phyloP scores from a whole-genome alignment of 2,888 invertebrate species.

The Gymnocheta viridis region DNA sequence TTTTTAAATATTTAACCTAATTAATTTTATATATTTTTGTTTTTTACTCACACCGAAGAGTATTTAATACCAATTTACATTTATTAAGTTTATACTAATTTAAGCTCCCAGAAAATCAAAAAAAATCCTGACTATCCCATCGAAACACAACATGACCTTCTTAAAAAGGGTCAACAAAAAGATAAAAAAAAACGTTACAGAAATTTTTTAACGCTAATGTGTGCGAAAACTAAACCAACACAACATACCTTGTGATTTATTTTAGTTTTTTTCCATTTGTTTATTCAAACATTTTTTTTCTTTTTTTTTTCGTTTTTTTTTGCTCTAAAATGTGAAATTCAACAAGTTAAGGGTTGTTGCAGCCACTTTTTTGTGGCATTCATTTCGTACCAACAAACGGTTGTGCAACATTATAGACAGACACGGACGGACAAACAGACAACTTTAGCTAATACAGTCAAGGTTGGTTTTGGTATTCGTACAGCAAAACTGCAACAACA shows the following conservation, averaged over 20 bases:
- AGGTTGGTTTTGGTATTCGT: slow-evolving; percentile 56
- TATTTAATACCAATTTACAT: neutral
- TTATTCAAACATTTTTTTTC: slow-evolving; percentile 25
- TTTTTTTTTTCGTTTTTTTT: slow-evolving; percentile 27
- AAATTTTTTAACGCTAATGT: slow-evolving; percentile 62
- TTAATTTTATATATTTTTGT: neutral
- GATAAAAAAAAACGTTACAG: slow-evolving; percentile 38
- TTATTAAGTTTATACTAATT: neutral
- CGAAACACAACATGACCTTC: slow-evolving; percentile 57
- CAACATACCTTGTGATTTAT: slow-evolving; percentile 59
- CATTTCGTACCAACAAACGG: slow-evolving; percentile 49
- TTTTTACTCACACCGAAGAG: neutral
- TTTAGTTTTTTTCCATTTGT: slow-evolving; percentile 41
- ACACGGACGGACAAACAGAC: slow-evolving; percentile 30
- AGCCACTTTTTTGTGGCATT: slow-evolving; percentile 69
- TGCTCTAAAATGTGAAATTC: slow-evolving; percentile 71
- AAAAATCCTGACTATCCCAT: slow-evolving; percentile 52
- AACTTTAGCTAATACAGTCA: slow-evolving; percentile 60
- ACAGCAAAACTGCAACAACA: slow-evolving; percentile 35
- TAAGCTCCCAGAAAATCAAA: neutral
- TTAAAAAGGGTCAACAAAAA: slow-evolving; percentile 45
- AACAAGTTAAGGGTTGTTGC: slow-evolving; percentile 80
- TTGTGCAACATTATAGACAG: slow-evolving; percentile 59
- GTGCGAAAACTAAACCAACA: slow-evolving; percentile 70
- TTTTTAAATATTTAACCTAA: neutral